These are phyloP conservation scores for Ptychochromis oligacanthus DNA, from an alignment of 2,113 vertebrate genomes.

Conservation along the genomic window DNA sequence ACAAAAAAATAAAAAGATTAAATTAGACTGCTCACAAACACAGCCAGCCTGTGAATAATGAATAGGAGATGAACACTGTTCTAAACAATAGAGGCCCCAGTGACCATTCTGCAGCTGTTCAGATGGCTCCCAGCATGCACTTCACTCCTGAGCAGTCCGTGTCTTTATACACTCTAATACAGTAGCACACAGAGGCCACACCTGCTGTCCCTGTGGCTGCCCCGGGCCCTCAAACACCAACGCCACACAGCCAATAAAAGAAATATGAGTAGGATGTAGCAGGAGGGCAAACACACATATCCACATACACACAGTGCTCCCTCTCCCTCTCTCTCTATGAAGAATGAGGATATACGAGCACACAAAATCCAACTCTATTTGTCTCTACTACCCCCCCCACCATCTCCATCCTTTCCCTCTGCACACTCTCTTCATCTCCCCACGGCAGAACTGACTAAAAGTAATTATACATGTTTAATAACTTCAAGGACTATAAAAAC, in stretches of 20 bases:
- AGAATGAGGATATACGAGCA: conserved; percentile 63
- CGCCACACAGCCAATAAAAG: conserved; percentile 67
- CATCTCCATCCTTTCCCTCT: conserved; percentile 52
- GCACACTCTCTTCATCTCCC: conserved; percentile 63
- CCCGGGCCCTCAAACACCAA: conserved; percentile 35
- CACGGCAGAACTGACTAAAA: conserved; percentile 73
- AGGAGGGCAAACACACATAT: conserved; percentile 53
- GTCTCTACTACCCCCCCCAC: conserved; percentile 43
- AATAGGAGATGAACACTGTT: conserved; percentile 51
- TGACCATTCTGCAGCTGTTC: conserved; percentile 61
- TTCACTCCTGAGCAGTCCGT: conserved; percentile 47
- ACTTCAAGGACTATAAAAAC: conserved; percentile 79
- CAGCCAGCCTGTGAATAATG: conserved; percentile 56
- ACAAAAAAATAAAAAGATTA: conserved; percentile 23
- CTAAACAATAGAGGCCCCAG: conserved; percentile 60
- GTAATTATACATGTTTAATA: conserved; percentile 84
- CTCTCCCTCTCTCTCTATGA: conserved; percentile 41
- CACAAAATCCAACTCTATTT: conserved; percentile 68
- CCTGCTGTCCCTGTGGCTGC: conserved; percentile 58
- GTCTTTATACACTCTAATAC: conserved; percentile 47
- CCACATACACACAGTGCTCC: conserved; percentile 6
- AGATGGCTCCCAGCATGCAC: conserved; percentile 65
- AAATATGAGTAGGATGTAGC: conserved; percentile 66
- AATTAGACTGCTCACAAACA: conserved; percentile 53
- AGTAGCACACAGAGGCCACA: conserved; percentile 39